These are phyloP conservation scores for Coelopa frigida DNA, from an alignment of 1,140 invertebrate species.

Conservation along the genomic window DNA sequence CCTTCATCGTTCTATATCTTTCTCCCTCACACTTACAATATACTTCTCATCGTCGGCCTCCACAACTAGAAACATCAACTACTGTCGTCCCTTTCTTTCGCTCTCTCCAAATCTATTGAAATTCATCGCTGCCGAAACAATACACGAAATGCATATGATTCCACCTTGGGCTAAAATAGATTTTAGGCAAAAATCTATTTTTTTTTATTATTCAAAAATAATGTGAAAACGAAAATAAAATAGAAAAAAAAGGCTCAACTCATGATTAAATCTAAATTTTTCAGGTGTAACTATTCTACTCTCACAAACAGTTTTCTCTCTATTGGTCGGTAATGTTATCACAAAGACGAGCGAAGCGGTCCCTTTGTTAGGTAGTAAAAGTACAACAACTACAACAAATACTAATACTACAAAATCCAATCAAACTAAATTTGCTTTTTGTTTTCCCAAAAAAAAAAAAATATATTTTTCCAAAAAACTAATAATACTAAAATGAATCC, in stretches of 20 bases:
- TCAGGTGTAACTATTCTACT: constrained; percentile 98
- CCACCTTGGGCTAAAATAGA: neutral
- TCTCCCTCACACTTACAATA: too few species aligned
- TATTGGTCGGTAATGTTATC: constrained; percentile 93
- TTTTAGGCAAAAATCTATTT: neutral
- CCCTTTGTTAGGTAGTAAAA: constrained; percentile 81
- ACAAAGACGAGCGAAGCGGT: constrained; percentile 96
- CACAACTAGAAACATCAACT: too few species aligned
- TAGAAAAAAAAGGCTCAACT: neutral
- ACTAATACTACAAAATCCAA: constrained; percentile 10
- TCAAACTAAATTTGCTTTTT: neutral
- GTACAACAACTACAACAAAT: neutral
- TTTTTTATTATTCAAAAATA: constrained; percentile 8
- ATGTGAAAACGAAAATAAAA: too few species aligned
- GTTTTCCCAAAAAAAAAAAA: constrained; percentile 10
- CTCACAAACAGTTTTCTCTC: constrained; percentile 97
- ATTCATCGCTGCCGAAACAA: too few species aligned
- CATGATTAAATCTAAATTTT: constrained; percentile 4
- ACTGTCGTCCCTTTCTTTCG: too few species aligned
- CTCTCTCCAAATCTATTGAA: too few species aligned
- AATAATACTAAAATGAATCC: neutral
- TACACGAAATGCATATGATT: too few species aligned
- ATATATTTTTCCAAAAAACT: neutral
- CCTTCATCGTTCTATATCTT: too few species aligned
- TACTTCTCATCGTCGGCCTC: too few species aligned